Evolutionary conservation across 2,888 invertebrate species (phyloP), one percentile per base, ranked within the genome.

Genomic region (Byasa hedistus): DNA sequence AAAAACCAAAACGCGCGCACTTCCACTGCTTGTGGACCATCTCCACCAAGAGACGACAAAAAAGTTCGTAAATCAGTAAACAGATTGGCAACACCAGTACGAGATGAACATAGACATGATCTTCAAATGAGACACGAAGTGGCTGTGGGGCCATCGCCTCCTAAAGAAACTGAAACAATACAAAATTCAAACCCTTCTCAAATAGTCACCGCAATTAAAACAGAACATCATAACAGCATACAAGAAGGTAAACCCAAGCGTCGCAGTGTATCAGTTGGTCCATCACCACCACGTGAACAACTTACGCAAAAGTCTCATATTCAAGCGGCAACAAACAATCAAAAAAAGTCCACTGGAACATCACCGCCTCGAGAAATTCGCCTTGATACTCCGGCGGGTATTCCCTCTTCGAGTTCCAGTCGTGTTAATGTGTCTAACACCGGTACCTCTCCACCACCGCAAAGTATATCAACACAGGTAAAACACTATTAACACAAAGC

Each of bases 401-500:
- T 79, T 59, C 72, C 78, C 48, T 72, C 77, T 52, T 75, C 83
- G n/a, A 71, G 75, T 68, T 74, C 78, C 23, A 76, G 71, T 62
- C 83, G 80, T 68, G 77, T 81, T 64, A 84, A 78, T 44, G 83
- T 87, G 7, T 86, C 89, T 2, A 96, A 95, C 67, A 96, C 95
- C 60, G 96, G 96, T 68, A 97, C 97, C 44, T 97, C 96, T 44
- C 97, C 97, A 56, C 96, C 96, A 44, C 97, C 97, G 3, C 97
- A 97, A 84, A 96, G 92, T 80, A 96, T 96, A 78, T 96, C 97
- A 32, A 97, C 97, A 27, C 97, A 97, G 94, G 96, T 95, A 79
- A 44, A 36, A 36, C n/a, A 75, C 24, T 24, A 36, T 22, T 23
- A 19, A 44, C n/a, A n/a, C n/a, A n/a, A n/a, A n/a, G n/a, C n/a